These are phyloP conservation scores for Ptyas mucosa DNA, from an alignment of 2,113 vertebrate species.

Conservation along the genomic window DNA sequence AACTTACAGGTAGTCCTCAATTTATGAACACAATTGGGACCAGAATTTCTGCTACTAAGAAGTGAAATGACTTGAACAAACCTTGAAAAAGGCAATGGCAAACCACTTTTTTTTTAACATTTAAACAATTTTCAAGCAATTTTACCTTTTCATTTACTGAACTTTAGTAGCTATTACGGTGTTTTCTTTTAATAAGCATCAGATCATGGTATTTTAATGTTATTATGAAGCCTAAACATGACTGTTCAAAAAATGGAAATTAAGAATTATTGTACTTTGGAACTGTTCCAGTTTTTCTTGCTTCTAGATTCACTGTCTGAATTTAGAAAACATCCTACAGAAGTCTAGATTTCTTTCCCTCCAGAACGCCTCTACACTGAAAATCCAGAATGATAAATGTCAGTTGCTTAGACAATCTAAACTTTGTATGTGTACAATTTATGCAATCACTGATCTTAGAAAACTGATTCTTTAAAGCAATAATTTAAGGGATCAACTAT, in stretches of 20 bases:
- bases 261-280: not conserved
- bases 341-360: not conserved
- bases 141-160: not conserved
- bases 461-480: not conserved
- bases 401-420: not conserved
- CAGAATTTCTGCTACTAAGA: too few species aligned
- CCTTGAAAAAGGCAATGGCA: not conserved
- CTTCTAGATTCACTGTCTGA: not conserved
- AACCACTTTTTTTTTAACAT: conserved; percentile 12
- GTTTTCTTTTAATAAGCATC: not conserved
- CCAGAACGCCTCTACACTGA: not conserved
- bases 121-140: not conserved
- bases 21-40: too few species aligned
- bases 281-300: not conserved
- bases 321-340: not conserved
- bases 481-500: not conserved
- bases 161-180: not conserved
- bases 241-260: not conserved
- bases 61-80: not conserved
- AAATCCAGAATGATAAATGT: not conserved
- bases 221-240: not conserved
- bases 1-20: too few species aligned
- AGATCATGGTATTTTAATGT: not conserved
- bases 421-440: not conserved
- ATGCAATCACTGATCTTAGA: not conserved